These are phyloP conservation scores for Henicopernis longicauda DNA, from an alignment of 2,113 vertebrate genomes.

Conservation along the genomic window DNA sequence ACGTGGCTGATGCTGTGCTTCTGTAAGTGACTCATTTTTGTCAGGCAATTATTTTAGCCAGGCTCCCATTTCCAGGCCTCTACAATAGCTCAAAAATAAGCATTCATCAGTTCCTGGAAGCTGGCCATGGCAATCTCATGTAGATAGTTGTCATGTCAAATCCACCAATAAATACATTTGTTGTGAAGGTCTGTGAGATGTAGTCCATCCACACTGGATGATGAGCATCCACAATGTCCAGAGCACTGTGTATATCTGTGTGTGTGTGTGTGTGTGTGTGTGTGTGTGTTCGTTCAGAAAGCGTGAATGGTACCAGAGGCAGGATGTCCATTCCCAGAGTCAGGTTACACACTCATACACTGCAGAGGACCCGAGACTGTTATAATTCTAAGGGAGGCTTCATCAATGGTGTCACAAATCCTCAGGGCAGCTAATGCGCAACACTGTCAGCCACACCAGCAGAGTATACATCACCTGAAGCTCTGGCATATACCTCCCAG, in stretches of 20 bases:
- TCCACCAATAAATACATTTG: not conserved
- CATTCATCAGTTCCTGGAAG: constrained; percentile 1
- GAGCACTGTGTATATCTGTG: not conserved
- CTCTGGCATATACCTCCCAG: not conserved
- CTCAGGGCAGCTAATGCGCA: not conserved
- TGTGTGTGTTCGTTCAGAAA: not conserved
- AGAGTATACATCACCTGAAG: not conserved
- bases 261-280: not conserved
- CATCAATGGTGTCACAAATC: not conserved
- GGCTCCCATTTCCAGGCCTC: not conserved
- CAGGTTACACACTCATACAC: not conserved
- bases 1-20: not conserved
- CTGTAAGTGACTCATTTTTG: constrained; percentile 1
- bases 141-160: not conserved
- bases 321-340: not conserved
- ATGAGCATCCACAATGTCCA: not conserved
- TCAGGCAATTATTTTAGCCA: constrained; percentile 21
- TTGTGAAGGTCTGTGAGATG: not conserved
- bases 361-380: not conserved
- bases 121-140: not conserved
- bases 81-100: not conserved
- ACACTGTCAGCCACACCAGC: not conserved
- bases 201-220: not conserved
- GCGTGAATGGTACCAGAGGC: not conserved
- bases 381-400: not conserved